Evolutionary conservation across 2,888 invertebrate species (phyloP), one percentile per base, ranked within the genome.

Genomic region (Spilosoma lubricipeda): DNA sequence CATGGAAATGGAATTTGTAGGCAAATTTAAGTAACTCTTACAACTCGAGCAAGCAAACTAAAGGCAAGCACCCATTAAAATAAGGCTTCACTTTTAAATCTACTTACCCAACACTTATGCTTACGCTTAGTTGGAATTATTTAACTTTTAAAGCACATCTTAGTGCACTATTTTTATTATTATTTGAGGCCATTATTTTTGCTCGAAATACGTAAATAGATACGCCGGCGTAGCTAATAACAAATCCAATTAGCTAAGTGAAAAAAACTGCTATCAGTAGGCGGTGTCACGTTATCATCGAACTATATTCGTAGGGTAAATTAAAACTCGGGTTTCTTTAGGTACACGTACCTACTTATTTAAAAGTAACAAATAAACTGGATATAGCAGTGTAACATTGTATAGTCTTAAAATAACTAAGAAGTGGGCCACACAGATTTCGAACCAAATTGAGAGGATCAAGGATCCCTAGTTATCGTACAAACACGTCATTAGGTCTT

Each of bases 401-500:
- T 30, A 18, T 59, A 59, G 8, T 30, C 30, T 63, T 63, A 30
- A 5, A 18, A 3, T 56, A 63, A 13, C 30, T 30, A 18, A 63
- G 15, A 63, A 30, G 63, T 30, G 30, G 63, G 63, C 7, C 30
- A 63, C 18, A 18, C 15, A 63, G 27, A 63, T 5, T 5, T 27
- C 59, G 13, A 63, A 63, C 30, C 30, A 18, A 63, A 18, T 63
- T 30, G 63, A 63, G 30, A 63, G 15, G 8, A 63, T 8, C 11
- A 11, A 68, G 20, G 23, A 23, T 30, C 48, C 65, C 39, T 66
- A 71, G 8, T 52, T 15, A 78, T 70, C 72, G 71, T 75, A 76
- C 73, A 80, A 77, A 72, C 80, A 75, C 80, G 78, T 82, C 78
- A 84, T 80, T 80, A 75, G 77, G 79, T 72, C 77, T 77, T 84